A percentile compares a stretch with the other conserved stretches of the same genome.
Evolutionary conservation across 2,113 vertebrate genomes (phyloP).

Genomic region (Cricetomys ansorgei): DNA sequence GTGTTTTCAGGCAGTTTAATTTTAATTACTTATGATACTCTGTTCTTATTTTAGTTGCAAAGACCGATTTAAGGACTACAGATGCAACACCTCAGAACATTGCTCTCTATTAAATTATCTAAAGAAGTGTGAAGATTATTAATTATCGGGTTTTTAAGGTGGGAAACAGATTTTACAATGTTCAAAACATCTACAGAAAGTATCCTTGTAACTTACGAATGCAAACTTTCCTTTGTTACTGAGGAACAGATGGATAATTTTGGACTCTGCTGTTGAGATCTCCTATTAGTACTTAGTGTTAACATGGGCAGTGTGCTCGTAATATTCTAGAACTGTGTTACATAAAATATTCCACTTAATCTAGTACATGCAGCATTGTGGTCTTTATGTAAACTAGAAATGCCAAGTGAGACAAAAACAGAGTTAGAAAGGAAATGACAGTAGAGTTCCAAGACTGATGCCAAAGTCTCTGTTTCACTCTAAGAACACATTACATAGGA

Average conservation of each 20-base stretch:
- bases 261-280: background rate
- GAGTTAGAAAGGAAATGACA: background rate
- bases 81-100: background rate
- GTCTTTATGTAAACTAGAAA: background rate
- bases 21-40: constrained; percentile 51
- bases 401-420: background rate
- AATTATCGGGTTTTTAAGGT: constrained; percentile 60
- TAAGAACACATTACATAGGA: background rate
- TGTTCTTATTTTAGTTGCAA: constrained; percentile 1
- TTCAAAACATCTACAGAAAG: constrained; percentile 10
- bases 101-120: constrained; percentile 46
- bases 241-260: background rate
- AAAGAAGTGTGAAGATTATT: constrained; percentile 65
- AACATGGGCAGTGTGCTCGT: background rate
- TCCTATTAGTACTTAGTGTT: background rate
- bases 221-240: background rate
- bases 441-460: background rate
- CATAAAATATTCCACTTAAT: background rate
- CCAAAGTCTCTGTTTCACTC: background rate
- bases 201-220: background rate
- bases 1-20: constrained; percentile 37
- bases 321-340: background rate
- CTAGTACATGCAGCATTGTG: background rate
- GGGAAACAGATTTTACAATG: background rate
- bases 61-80: background rate